Percentiles rank a stretch among this genome's conserved stretches.
Evolutionary conservation across 1,140 invertebrate genomes (phyloP).

Genomic region (Scaptodrosophila lebanonensis): DNA sequence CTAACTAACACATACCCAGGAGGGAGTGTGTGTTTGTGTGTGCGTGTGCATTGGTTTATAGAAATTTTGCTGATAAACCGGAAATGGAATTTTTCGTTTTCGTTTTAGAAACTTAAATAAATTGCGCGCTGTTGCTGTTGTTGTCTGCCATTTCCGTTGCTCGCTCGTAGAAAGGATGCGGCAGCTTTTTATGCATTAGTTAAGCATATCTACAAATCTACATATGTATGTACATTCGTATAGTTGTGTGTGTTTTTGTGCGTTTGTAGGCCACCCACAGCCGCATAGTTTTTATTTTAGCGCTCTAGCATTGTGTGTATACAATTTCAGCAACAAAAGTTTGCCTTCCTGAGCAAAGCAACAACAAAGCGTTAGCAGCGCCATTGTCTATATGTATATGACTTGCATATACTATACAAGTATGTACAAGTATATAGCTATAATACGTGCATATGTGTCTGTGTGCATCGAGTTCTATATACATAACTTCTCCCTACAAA

Average conservation of each 20-base stretch:
- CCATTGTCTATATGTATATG: too few relatives aligned
- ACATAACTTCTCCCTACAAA: conserved; percentile 48
- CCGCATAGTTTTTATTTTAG: conserved; percentile 22
- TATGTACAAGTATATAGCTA: conserved; percentile 6
- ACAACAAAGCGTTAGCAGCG: too few relatives aligned
- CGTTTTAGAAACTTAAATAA: conserved; percentile 47
- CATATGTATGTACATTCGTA: too few relatives aligned
- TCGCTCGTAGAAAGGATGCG: too few relatives aligned
- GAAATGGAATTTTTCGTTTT: conserved; percentile 66
- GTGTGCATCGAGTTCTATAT: conserved; percentile 14
- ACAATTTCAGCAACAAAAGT: too few relatives aligned
- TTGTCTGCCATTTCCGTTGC: conserved; percentile 28
- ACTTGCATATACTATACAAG: too few relatives aligned
- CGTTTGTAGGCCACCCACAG: conserved; percentile 38
- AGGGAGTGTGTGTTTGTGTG: background rate
- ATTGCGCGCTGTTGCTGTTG: conserved; percentile 38
- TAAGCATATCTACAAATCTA: too few relatives aligned
- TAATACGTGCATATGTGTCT: conserved; percentile 5
- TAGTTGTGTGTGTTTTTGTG: background rate
- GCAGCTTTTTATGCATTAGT: too few relatives aligned
- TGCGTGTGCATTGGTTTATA: conserved; percentile 18
- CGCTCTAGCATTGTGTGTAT: too few relatives aligned
- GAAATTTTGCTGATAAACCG: conserved; percentile 41
- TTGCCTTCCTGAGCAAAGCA: too few relatives aligned
- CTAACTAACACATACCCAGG: too few relatives aligned